Conservation (phyloP, 2,888 invertebrate genomes). For the Hecatera dysodea region DNA sequence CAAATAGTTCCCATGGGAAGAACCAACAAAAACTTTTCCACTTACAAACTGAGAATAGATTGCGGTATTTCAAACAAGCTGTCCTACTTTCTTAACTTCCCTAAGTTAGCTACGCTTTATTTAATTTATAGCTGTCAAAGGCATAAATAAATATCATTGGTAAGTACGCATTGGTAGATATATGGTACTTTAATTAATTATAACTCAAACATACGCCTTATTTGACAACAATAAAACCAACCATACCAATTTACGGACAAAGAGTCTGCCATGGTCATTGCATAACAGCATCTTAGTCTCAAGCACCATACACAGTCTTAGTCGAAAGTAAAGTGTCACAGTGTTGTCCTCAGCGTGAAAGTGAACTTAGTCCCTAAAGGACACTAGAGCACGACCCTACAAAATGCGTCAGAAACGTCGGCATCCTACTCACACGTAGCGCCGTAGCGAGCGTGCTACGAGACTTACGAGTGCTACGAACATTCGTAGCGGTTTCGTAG, state of each 20-base stretch:
- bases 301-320: constrained; percentile 24
- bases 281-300: constrained; percentile 25
- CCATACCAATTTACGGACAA: constrained; percentile 1
- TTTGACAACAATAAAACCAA: not conserved
- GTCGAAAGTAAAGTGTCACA: constrained; percentile 33
- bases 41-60: constrained; percentile 56
- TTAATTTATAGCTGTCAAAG: constrained; percentile 22
- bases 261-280: not conserved
- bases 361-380: constrained; percentile 47
- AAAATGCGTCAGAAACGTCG: constrained; percentile 33
- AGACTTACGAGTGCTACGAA: constrained; percentile 25
- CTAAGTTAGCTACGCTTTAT: constrained; percentile 15
- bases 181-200: not conserved
- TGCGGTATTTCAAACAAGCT: constrained; percentile 46
- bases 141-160: constrained; percentile 9
- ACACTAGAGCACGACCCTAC: constrained; percentile 46
- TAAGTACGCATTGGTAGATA: not conserved
- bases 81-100: constrained; percentile 22
- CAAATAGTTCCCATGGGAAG: constrained; percentile 44
- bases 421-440: constrained; percentile 27
- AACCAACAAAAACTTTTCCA: constrained; percentile 56
- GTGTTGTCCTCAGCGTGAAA: constrained; percentile 37
- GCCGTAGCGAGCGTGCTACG: constrained; percentile 40
- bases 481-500: constrained; percentile 39
- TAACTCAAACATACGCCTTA: not conserved